Evolutionary conservation across 2,113 vertebrate genomes (phyloP).

Genomic region (Diadophis punctatus): DNA sequence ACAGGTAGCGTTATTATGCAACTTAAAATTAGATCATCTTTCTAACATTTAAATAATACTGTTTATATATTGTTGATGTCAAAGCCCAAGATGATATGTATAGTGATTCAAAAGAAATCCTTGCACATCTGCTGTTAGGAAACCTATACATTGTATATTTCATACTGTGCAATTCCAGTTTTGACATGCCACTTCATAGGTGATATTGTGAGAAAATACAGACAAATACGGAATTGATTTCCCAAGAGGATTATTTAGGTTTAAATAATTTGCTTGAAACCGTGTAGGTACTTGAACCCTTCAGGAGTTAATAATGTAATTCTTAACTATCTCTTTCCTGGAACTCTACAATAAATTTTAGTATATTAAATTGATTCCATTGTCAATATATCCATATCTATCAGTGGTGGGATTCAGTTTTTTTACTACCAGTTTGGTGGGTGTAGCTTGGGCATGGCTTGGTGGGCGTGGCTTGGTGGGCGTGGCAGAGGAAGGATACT

Average conservation of each 20-base stretch:
- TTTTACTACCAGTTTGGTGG: too few relatives aligned
- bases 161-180: background rate
- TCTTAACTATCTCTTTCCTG: background rate
- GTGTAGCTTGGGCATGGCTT: too few relatives aligned
- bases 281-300: background rate
- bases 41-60: background rate
- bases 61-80: conserved; percentile 17
- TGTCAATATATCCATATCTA: background rate
- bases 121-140: background rate
- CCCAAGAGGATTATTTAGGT: background rate
- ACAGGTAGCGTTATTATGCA: conserved; percentile 24
- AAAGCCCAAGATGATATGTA: conserved; percentile 16
- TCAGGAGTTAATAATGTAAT: background rate
- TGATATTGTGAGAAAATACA: background rate
- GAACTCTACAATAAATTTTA: background rate
- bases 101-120: background rate
- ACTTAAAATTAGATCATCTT: background rate
- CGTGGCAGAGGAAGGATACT: too few relatives aligned
- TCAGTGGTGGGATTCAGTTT: too few relatives aligned
- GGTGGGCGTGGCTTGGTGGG: too few relatives aligned
- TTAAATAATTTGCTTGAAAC: background rate
- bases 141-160: background rate
- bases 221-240: background rate
- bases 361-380: background rate
- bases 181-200: background rate